A percentile compares a stretch with the other conserved stretches of the same genome.
These are phyloP conservation scores for Tetragonisca angustula DNA, from an alignment of 2,888 invertebrate species.

Conservation along the genomic window DNA sequence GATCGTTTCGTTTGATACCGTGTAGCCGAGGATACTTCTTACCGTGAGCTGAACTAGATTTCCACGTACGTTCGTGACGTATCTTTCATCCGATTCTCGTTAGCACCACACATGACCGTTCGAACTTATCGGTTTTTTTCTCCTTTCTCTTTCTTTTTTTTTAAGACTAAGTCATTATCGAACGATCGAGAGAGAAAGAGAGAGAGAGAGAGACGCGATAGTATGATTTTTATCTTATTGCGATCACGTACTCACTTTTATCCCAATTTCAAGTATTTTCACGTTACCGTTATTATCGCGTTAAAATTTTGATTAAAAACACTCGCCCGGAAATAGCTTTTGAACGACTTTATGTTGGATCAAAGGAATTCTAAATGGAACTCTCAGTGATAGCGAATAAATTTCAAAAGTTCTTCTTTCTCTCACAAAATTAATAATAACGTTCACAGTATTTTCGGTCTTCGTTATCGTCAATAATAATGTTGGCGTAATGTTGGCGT, in stretches of 20 bases:
- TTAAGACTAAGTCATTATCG: neutral
- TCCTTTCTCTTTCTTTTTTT: neutral
- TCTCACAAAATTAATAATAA: neutral
- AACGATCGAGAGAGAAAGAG: neutral
- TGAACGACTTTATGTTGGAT: neutral
- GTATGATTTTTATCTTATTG: neutral
- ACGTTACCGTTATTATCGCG: neutral
- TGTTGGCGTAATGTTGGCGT: neutral
- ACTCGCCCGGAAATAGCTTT: too few relatives aligned
- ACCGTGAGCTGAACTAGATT: slow-evolving; percentile 39
- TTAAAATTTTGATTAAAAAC: too few relatives aligned
- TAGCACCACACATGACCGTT: slow-evolving; percentile 17
- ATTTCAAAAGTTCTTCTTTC: neutral
- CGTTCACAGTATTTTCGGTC: neutral
- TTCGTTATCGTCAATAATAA: neutral
- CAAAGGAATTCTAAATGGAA: neutral
- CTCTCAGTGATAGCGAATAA: neutral
- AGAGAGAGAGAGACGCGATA: too few relatives aligned
- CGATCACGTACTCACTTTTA: neutral
- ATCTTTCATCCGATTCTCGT: slow-evolving; percentile 49
- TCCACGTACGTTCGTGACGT: slow-evolving; percentile 36
- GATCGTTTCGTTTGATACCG: slow-evolving; percentile 45
- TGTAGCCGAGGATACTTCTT: slow-evolving; percentile 24
- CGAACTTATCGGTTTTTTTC: neutral
- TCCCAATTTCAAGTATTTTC: neutral